Percentiles rank a stretch among this genome's conserved stretches.
Evolutionary conservation across 2,888 invertebrate species (phyloP).

Genomic region (Thera britannica): DNA sequence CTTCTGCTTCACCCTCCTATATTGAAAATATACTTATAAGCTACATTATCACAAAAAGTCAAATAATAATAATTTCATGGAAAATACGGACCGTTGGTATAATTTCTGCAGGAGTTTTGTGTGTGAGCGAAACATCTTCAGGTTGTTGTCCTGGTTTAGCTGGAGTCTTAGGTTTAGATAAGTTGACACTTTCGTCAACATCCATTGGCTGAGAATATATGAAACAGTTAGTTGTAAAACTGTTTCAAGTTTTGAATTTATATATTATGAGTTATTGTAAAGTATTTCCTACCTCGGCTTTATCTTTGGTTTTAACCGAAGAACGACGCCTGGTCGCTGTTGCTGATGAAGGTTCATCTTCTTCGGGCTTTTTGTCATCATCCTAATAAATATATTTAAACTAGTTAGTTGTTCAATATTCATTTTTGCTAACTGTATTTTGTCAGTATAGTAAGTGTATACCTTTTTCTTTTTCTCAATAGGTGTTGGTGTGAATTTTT

Average conservation of each 20-base stretch:
- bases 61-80: not conserved
- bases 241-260: conserved; percentile 4
- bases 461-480: conserved; percentile 82
- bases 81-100: conserved; percentile 75
- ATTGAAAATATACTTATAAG: conserved; percentile 38
- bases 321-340: conserved; percentile 71
- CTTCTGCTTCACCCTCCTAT: conserved; percentile 77
- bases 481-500: conserved; percentile 83
- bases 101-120: conserved; percentile 79
- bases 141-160: conserved; percentile 73
- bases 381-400: conserved; percentile 54
- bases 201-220: conserved; percentile 72
- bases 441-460: conserved; percentile 46
- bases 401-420: not conserved
- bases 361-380: conserved; percentile 64
- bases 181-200: conserved; percentile 76
- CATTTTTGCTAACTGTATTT: not conserved
- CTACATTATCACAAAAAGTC: not conserved
- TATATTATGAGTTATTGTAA: conserved; percentile 16
- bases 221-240: conserved; percentile 11
- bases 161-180: conserved; percentile 71
- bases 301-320: conserved; percentile 74
- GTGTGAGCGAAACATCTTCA: conserved; percentile 78
- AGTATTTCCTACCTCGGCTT: conserved; percentile 66
- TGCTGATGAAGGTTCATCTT: conserved; percentile 68